Conservation (phyloP, 2,797 vertebrate species). For the Yasuhikotakia modesta region DNA sequence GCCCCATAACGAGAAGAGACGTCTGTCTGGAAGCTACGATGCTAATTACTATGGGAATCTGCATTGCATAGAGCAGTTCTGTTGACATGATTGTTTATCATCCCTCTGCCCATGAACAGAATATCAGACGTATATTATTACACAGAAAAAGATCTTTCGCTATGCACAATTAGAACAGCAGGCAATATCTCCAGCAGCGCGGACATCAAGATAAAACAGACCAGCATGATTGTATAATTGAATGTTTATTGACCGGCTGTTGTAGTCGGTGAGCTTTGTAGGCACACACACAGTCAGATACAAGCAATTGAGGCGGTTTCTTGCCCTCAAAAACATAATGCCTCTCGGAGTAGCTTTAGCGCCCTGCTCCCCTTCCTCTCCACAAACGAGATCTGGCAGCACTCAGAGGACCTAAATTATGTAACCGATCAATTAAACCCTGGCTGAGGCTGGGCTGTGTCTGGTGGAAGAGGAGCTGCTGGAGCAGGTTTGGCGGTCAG, state of each 20-base stretch:
- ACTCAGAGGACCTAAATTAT: slow-evolving; percentile 32
- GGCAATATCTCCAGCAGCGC: slow-evolving; percentile 13
- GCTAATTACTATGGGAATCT: slow-evolving; percentile 64
- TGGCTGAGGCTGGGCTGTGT: slow-evolving; percentile 12
- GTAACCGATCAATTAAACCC: slow-evolving; percentile 53
- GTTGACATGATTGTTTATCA: slow-evolving; percentile 62
- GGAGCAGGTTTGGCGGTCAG: slow-evolving; percentile 17
- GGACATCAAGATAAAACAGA: slow-evolving; percentile 56
- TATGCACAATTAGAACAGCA: background rate
- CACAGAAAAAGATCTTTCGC: slow-evolving; percentile 38
- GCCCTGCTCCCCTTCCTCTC: slow-evolving; percentile 6
- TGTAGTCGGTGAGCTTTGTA: slow-evolving; percentile 43
- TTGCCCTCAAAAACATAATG: slow-evolving; percentile 29
- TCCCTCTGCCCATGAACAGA: slow-evolving; percentile 49
- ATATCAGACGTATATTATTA: slow-evolving; percentile 43
- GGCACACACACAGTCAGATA: slow-evolving; percentile 44
- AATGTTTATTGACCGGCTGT: slow-evolving; percentile 59
- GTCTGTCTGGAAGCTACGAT: slow-evolving; percentile 63
- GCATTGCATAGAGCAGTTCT: slow-evolving; percentile 42
- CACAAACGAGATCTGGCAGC: slow-evolving; percentile 1
- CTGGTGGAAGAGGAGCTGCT: background rate
- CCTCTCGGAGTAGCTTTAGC: slow-evolving; percentile 49
- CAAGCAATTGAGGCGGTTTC: slow-evolving; percentile 34
- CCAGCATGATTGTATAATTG: slow-evolving; percentile 60
- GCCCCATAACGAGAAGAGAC: slow-evolving; percentile 56